A percentile compares a stretch with the other conserved stretches of the same genome.
These are phyloP conservation scores for Mastomys natalensis DNA, from an alignment of 2,113 vertebrate genomes.

Conservation along the genomic window DNA sequence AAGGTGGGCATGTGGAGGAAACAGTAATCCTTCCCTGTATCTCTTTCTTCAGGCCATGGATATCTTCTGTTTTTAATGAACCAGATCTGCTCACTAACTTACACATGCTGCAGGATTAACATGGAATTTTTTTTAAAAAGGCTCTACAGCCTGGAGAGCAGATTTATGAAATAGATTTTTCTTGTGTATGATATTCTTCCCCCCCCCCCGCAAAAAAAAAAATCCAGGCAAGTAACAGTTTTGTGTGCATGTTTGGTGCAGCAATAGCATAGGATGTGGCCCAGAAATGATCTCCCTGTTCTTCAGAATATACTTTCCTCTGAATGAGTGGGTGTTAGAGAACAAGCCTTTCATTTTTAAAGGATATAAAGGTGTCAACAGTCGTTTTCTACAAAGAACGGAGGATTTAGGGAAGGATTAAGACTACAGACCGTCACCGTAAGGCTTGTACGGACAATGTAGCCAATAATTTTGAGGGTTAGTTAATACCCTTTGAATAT, in stretches of 20 bases:
- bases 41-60: neutral
- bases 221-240: neutral
- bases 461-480: slow-evolving; percentile 53
- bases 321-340: slow-evolving; percentile 23
- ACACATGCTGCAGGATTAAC: slow-evolving; percentile 11
- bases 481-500: slow-evolving; percentile 67
- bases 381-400: neutral
- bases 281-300: neutral
- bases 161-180: slow-evolving; percentile 23
- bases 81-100: neutral
- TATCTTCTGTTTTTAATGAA: neutral
- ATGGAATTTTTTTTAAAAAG: neutral
- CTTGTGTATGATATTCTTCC: neutral
- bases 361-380: neutral
- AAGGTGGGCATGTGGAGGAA: neutral
- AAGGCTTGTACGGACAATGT: slow-evolving; percentile 1
- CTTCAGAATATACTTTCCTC: slow-evolving; percentile 27
- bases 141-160: neutral
- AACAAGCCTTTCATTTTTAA: slow-evolving; percentile 41
- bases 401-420: neutral
- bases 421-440: neutral
- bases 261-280: neutral
- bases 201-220: neutral
- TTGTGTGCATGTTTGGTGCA: neutral
- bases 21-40: neutral